Evolutionary conservation across 2,888 invertebrate genomes (phyloP), one percentile per base, ranked within the genome.

Genomic region (Flexamia atlantica): DNA sequence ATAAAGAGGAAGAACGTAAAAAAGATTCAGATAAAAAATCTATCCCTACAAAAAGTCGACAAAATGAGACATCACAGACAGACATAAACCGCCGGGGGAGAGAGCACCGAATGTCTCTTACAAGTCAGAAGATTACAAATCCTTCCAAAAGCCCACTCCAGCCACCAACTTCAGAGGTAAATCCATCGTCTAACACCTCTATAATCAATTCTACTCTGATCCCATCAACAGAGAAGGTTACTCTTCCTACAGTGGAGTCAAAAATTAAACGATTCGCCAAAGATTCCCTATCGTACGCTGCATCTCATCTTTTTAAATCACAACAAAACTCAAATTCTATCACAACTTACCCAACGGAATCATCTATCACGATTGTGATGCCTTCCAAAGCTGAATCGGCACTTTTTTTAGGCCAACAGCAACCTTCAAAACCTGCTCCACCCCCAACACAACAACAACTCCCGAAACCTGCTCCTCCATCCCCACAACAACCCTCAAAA

Each of bases 111-210:
- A 28, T 9, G 1, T 28, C 12, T 64, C 2, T 28, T 4, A 30
- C 28, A 30, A 64, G 64, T 64, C 2, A 25, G 28, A 64, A 64
- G 64, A 64, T 3, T 64, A 5, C 28, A 28, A 28, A 64, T 64
- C 17, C 64, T 28, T 23, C 57, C 20, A 28, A 64, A 64, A 64
- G 64, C 64, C 64, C 64, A 64, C 64, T 64, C 64, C 64, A 64
- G 64, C 3, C 57, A 7, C 57, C 57, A 23, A 20, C 9, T 23
- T 57, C 17, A 4, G 57, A 57, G 57, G 64, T 64, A 64, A 64
- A 64, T 28, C 4, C 28, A 64, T 30, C 64, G 1, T 64, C 64
- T 64, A 64, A 64, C 64, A 64, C 4, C 9, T 12, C 64, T 17
- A 30, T 64, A 64, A 28, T 12, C 30, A 64, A 64, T 64, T 2